These are phyloP conservation scores for Loriculus beryllinus DNA, from an alignment of 2,797 vertebrate species.

Conservation along the genomic window DNA sequence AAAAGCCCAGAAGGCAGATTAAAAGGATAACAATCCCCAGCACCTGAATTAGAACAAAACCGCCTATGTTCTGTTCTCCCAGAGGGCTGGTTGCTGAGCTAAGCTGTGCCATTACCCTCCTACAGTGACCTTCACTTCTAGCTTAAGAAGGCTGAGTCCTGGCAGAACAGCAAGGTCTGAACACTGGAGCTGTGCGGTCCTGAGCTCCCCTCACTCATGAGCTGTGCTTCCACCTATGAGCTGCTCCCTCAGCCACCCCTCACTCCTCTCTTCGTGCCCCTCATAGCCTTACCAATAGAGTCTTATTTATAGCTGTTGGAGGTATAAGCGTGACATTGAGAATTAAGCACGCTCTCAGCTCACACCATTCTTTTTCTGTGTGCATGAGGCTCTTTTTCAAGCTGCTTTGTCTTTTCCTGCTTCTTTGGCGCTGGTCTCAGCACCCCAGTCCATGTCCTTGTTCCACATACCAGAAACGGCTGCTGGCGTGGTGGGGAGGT, in stretches of 20 bases:
- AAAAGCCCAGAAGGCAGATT: neutral
- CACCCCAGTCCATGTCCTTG: rapidly evolving
- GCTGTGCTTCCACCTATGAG: neutral
- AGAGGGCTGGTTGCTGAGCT: neutral
- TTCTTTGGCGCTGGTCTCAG: neutral
- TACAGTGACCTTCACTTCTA: neutral
- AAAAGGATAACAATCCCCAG: neutral
- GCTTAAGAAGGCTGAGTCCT: neutral
- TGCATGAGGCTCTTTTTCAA: neutral
- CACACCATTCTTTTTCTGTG: neutral
- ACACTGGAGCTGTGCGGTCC: rapidly evolving
- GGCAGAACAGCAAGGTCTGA: neutral
- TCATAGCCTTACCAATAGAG: neutral
- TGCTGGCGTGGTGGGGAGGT: neutral
- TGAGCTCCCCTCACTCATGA: neutral
- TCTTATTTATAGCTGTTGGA: constrained; percentile 15
- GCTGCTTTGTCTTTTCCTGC: neutral
- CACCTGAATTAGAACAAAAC: neutral
- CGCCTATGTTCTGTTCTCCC: neutral
- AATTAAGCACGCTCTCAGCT: neutral
- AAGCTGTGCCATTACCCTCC: neutral
- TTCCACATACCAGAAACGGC: neutral
- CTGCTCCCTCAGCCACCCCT: neutral
- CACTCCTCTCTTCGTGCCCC: neutral
- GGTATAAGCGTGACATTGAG: neutral